Evolutionary conservation across 2,797 vertebrate genomes (phyloP), one percentile per base, ranked within the genome.

Genomic region (Gobionotothen gibberifrons): DNA sequence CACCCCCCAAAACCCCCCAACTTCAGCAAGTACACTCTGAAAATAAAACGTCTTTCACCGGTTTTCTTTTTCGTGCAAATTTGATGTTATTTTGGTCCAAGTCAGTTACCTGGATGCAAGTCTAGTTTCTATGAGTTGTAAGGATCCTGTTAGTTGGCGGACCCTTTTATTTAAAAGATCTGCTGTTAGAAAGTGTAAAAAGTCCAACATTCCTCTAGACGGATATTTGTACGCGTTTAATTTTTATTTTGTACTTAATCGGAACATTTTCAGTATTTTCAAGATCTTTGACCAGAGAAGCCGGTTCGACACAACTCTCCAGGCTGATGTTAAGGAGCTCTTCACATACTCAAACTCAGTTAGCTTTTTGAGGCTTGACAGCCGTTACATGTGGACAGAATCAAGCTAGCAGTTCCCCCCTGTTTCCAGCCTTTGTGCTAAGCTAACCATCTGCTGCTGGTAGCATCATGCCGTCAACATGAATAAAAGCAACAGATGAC

Each of bases 11-110:
- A 8, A 54, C 8, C 14, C 51, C 51, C 39, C 42, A 44, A 68
- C 14, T 2, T 43, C 44, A 76, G 71, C 74, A 58, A 73, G 4
- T 73, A 42, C 79, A 83, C 83, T 85, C 79, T 81, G 69, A 82
- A 86, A 85, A 68, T n/a, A 69, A 83, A 36, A 76, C 65, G 22
- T 11, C 64, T 46, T 53, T 59, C 15, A 1, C 3, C 42, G 4
- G 10, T 49, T 1, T 7, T 16, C 26, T n/a, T 54, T 36, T 40
- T 26, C 9, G 2, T 40, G n/a, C 39, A 11, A 22, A 43, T 49
- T 55, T 0, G 5, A 40, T 10, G 1, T 49, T 57, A 36, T 57
- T 58, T 3, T 9, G 9, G 5, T 52, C 4, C 16, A n/a, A 39
- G 14, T 21, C 6, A 44, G 14, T 64, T 13, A 51, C 21, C 8